Base-by-base conservation (phyloP, 2,797 vertebrate species). In the Peromyscus aztecus region DNA sequence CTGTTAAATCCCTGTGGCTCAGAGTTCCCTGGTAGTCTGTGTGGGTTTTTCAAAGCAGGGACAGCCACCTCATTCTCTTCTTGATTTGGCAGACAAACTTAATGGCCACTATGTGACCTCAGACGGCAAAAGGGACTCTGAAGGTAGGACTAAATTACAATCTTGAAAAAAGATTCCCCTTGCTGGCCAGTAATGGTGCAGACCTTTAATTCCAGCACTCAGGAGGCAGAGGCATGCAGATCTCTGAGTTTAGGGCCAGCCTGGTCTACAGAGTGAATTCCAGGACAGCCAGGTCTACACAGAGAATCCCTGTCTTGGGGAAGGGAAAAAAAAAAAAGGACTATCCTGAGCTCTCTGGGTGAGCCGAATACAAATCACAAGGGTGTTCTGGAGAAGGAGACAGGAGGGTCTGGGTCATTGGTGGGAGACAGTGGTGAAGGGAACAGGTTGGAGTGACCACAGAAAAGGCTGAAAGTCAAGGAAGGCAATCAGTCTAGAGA, bases 151-250 rank as follows among this genome's bases (percentile, higher is more conserved):
- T 86, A 24, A 77, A 31, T 75, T 43, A 52, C 73, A n/a, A 29
- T 88, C 76, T 73, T 91, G 52, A 3, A 31, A 7, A 9, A 43
- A 71, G 34, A 34, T 31, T 12, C 13, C 49, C 19, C 19, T 13
- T 21, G 2, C 69, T 21, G n/a, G 19, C 17, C 17, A 0, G 21
- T 71, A n/a, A 19, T 37, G n/a, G n/a, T 0, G 1, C n/a, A 73
- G 9, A 10, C 3, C 3, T 71, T 40, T 40, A 40, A 24, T 40
- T 10, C 71, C 71, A 40, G 10, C n/a, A 73, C n/a, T 24, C 21
- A 12, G 19, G 37, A 73, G 71, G 37, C 37, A 73, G 71, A 73
- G 37, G 71, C 71, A 73, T 37, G 21, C 19, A 71, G 69, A 37
- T 71, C 69, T 71, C n/a, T 71, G n/a, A 71, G n/a, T 37, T 37